phyloP scores from a whole-genome alignment of 1,140 invertebrate species.

The Bombus superbus region DNA sequence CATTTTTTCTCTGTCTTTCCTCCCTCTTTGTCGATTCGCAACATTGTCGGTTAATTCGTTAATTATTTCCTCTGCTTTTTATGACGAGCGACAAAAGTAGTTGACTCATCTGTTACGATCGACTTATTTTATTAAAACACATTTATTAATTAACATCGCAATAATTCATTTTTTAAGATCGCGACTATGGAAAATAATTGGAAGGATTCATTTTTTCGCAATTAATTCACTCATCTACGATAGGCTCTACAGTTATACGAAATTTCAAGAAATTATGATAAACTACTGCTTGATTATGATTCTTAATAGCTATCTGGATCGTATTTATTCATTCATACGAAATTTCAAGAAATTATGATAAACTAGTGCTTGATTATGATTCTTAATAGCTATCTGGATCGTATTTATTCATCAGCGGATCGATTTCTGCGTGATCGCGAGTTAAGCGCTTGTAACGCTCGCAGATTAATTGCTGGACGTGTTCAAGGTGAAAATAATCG shows the following conservation, averaged over 20 bases:
- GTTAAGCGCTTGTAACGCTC: neutral
- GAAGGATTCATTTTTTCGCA: too few relatives aligned
- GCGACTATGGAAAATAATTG: neutral
- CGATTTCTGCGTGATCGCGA: neutral
- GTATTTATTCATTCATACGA: conserved; percentile 23
- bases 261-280: neutral
- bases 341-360: neutral
- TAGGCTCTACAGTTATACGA: too few relatives aligned
- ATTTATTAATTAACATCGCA: too few relatives aligned
- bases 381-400: neutral
- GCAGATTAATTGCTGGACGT: conserved; percentile 17
- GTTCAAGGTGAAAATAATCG: conserved; percentile 33
- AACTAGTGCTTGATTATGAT: neutral
- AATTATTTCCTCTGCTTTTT: neutral
- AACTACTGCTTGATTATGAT: neutral
- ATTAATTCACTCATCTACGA: too few relatives aligned
- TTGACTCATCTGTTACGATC: neutral
- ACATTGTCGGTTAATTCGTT: neutral
- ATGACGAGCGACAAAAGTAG: neutral
- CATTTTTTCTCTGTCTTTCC: neutral
- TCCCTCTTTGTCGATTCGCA: neutral
- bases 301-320: neutral
- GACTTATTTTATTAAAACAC: too few relatives aligned
- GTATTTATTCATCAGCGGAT: conserved; percentile 9
- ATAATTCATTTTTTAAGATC: too few relatives aligned